Base-by-base conservation (phyloP, 2,797 vertebrate species). In the Basileuterus tristriatus region DNA sequence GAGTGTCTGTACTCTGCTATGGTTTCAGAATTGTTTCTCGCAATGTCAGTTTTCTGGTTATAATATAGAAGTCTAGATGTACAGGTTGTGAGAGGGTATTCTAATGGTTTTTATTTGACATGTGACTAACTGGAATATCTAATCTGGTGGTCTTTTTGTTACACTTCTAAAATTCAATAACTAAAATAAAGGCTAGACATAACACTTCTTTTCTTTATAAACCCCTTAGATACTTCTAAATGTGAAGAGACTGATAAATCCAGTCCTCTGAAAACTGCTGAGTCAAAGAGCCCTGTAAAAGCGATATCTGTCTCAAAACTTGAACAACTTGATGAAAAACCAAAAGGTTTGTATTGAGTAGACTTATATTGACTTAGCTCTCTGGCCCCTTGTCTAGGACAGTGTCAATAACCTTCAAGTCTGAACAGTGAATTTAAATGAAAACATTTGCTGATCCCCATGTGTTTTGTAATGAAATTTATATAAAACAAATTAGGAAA, bases 191-290 rank as follows among this genome's bases (percentile, higher is more conserved):
- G 20, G 4, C 8, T 63, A 63, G 34, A 11, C 5, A 8, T 53
- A 80, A 50, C 63, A 53, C 23, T 55, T 29, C 9, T 39, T 62
- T 82, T 70, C 11, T 87, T 78, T 36, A 22, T 89, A 19, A 82
- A 67, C 13, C 52, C 58, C 64, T 64, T 93, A 98, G 98, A 62
- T 79, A 39, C 60, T 80, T 68, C 91, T 89, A 96, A 96, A 72
- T 47, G 37, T 53, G 83, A 96, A 89, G 97, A 97, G 89, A 77
- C 36, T 97, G 80, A 97, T 76, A 97, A 98, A 47, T 94, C 96
- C 80, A 98, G 98, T 79, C 97, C 98, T 76, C 89, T 97, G 94
- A 98, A 83, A 75, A 94, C 63, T 2, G 68, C 71, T 8, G 75
- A 93, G 30, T 41, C 95, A n/a, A 97, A 74, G 97, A 95, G 82